Evolutionary conservation across 2,797 vertebrate species (phyloP), one percentile per base, ranked within the genome.

Genomic region (Geotrypetes seraphini): DNA sequence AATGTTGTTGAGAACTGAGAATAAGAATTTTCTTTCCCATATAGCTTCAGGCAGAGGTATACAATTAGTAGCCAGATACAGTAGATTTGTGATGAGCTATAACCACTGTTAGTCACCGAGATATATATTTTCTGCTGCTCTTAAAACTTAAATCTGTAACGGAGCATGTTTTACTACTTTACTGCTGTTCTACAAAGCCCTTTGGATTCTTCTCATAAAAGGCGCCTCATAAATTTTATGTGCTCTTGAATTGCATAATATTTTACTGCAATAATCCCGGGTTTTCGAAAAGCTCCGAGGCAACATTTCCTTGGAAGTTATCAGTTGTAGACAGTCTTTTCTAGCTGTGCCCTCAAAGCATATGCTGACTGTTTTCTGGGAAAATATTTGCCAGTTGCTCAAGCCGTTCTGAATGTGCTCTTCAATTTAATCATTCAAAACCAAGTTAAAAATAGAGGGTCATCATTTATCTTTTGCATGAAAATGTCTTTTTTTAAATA

Each of bases 141-240:
- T 14, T 59, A n/a, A 65, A 60, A 66, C 67, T 77, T 53, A 66
- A 66, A 64, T 66, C 59, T 57, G 52, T 53, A 38, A 36, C 40
- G 20, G 51, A 31, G 27, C n/a, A n/a, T 53, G 42, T 57, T 64
- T 50, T 53, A 51, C 42, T 45, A 29, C 51, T 66, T 66, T 50
- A 58, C 34, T 47, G 62, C 21, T 47, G 22, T 59, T 60, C 55
- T 17, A 39, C 31, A 12, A 53, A 57, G 46, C 44, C 65, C 50
- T 41, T 27, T 22, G 75, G 57, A 67, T 58, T 39, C 15, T 28
- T 56, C 54, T 59, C 40, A 33, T 57, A 63, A 66, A 66, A 63
- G 37, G 40, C 49, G 12, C 6, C 36, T 25, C 28, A 39, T 66
- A 67, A 59, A 58, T 54, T 60, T 50, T 42, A 31, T 40, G 27